Base-by-base conservation (phyloP, 2,888 invertebrate species). In the Altica lythri region DNA sequence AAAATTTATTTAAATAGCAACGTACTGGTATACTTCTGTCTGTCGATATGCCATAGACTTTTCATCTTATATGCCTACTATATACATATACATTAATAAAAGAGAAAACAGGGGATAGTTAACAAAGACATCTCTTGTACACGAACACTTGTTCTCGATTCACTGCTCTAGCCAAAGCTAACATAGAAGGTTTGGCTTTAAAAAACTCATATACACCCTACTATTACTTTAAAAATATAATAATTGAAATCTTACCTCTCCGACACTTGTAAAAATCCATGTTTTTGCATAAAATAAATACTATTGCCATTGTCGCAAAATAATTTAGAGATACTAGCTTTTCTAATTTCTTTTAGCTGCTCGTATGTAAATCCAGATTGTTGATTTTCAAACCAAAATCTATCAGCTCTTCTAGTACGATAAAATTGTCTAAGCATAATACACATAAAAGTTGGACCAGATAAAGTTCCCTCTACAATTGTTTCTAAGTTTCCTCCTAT, bases 381-480 rank as follows among this genome's bases (percentile, higher is more conserved):
- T 3, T 84, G 83, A 12, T 42, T 34, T 73, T 90, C 90, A 67
- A 83, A 93, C 83, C 91, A 94, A 76, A 83, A 92, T 52, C 93
- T 80, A 75, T 95, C 95, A 0, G 90, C 92, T 6, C 83, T 86
- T 65, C 92, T 83, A 0, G 92, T 88, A 57, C 89, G 81, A 69
- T 85, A 88, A 79, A 94, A 94, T 77, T 94, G 93, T 69, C 89
- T 89, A 0, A 88, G 86, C 3, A 94, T 77, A 58, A 95, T 87
- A 71, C 93, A 93, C 1, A 90, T 81, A 80, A 89, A 92, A 0
- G 92, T 92, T 1, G 93, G 93, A 0, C 95, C 94, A 0, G 88
- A 82, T 40, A 88, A 79, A 0, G 91, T 84, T 0, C 88, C 91
- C 0, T 83, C 82, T 1, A 90, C 86, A 53, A 86, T 86, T 1